These are phyloP conservation scores for Sminthurides bifidus DNA, from an alignment of 1,140 invertebrate species.

Conservation along the genomic window DNA sequence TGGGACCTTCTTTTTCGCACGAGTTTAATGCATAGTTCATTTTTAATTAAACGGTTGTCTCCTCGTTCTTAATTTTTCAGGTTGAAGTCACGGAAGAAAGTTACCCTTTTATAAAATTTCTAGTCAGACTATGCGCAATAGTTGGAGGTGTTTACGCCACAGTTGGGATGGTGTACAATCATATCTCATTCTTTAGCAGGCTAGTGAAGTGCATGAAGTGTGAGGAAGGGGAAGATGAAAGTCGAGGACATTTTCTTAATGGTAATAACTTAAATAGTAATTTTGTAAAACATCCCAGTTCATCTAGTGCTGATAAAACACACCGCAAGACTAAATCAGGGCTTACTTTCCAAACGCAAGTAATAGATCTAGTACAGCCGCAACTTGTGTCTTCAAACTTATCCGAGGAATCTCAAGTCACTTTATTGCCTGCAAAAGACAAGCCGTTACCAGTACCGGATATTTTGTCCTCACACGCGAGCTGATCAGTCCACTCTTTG, in stretches of 20 bases:
- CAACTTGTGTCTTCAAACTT: background rate
- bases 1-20: too few species aligned
- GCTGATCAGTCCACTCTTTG: too few species aligned
- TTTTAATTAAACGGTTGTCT: too few species aligned
- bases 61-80: too few species aligned
- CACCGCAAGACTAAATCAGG: background rate
- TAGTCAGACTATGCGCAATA: slow-evolving; percentile 73
- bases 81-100: slow-evolving; percentile 59
- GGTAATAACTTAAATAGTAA: background rate
- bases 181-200: slow-evolving; percentile 20
- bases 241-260: background rate
- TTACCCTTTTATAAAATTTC: slow-evolving; percentile 64
- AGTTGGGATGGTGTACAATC: slow-evolving; percentile 30
- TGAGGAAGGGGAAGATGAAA: background rate
- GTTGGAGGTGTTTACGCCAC: slow-evolving; percentile 84
- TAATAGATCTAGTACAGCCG: slow-evolving; percentile 6
- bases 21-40: slow-evolving; percentile 4
- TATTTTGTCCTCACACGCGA: slow-evolving; percentile 4
- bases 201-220: background rate
- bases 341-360: slow-evolving; percentile 1
- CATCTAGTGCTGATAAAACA: background rate
- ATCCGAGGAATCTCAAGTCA: background rate
- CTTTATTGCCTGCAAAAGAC: background rate
- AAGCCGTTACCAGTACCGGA: slow-evolving; percentile 3
- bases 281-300: background rate